Conservation (phyloP, 2,113 vertebrate species). For the Capreolus pygargus region DNA sequence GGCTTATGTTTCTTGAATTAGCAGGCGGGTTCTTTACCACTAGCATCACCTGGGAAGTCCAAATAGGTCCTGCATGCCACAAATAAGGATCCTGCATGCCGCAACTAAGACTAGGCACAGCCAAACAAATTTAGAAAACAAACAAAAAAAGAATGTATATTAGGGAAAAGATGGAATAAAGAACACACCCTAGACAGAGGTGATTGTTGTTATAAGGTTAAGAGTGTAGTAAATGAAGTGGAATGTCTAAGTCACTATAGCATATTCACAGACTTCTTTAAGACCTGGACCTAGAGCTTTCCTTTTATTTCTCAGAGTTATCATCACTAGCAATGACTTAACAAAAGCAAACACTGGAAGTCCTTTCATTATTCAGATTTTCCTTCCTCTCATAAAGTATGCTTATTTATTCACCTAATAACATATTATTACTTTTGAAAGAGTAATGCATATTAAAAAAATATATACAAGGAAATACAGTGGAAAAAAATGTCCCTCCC, state of each 20-base stretch:
- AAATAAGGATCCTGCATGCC: not conserved
- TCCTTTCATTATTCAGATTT: not conserved
- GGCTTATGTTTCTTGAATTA: not conserved
- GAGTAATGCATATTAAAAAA: not conserved
- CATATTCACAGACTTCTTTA: not conserved
- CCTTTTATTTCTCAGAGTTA: not conserved
- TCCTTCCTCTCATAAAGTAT: not conserved
- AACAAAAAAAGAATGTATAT: not conserved
- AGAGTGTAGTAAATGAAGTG: not conserved
- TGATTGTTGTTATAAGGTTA: not conserved
- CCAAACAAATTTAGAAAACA: not conserved
- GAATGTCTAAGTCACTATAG: not conserved
- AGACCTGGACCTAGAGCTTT: not conserved
- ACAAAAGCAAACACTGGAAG: not conserved
- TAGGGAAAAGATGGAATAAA: not conserved
- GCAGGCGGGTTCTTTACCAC: not conserved
- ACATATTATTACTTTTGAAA: not conserved
- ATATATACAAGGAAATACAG: not conserved
- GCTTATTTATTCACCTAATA: not conserved
- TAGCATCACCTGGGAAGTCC: not conserved
- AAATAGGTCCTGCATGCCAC: not conserved
- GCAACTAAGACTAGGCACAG: not conserved
- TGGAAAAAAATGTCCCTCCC: not conserved
- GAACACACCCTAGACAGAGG: not conserved
- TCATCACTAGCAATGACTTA: not conserved